phyloP scores from a whole-genome alignment of 2,888 invertebrate species.

The Perizoma flavofasciatum region DNA sequence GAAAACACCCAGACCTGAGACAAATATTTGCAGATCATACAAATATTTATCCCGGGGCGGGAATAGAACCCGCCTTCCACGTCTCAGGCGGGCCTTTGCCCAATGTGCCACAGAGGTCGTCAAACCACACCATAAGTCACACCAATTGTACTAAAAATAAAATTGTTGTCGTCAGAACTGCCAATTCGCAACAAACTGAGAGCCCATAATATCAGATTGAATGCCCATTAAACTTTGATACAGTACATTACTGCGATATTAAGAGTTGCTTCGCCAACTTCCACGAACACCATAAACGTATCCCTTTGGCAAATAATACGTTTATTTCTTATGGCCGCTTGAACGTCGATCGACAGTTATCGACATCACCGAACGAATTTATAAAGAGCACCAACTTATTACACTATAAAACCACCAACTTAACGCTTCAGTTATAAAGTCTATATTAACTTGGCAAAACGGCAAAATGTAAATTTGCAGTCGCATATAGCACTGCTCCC shows the following conservation, averaged over 20 bases:
- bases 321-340: constrained; percentile 64
- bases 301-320: constrained; percentile 69
- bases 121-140: not conserved
- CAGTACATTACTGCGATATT: constrained; percentile 11
- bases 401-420: constrained; percentile 12
- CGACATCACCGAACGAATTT: constrained; percentile 68
- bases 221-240: constrained; percentile 26
- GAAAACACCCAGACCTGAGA: too few relatives aligned
- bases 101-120: too few relatives aligned
- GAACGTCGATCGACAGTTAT: constrained; percentile 70
- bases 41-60: too few relatives aligned
- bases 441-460: constrained; percentile 17
- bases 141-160: too few relatives aligned
- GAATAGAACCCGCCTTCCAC: too few relatives aligned
- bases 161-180: not conserved
- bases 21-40: too few relatives aligned
- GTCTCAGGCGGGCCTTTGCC: too few relatives aligned
- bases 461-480: constrained; percentile 50
- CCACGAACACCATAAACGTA: constrained; percentile 63
- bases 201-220: constrained; percentile 13
- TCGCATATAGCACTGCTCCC: constrained; percentile 63
- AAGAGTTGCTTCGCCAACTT: constrained; percentile 52
- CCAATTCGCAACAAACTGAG: not conserved
- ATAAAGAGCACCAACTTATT: constrained; percentile 38
- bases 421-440: constrained; percentile 33